Evolutionary conservation across 2,113 vertebrate genomes (phyloP).

Genomic region (Amphiprion percula): DNA sequence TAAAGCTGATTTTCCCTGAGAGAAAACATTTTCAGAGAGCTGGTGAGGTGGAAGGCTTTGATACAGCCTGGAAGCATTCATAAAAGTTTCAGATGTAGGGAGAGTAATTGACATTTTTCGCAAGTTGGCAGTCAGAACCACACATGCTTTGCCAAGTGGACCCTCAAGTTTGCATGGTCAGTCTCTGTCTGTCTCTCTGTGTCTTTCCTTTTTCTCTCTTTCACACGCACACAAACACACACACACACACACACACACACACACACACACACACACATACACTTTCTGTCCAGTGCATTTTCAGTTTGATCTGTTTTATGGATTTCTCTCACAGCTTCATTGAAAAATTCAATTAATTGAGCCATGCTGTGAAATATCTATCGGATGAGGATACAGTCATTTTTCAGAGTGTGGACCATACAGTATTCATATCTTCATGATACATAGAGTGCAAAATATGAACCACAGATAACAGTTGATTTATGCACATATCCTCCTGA

Average conservation of each 20-base stretch:
- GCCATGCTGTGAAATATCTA: constrained; percentile 68
- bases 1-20: constrained; percentile 75
- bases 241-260: background rate
- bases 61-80: constrained; percentile 80
- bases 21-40: constrained; percentile 76
- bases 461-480: constrained; percentile 61
- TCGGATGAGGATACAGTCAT: constrained; percentile 66
- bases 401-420: constrained; percentile 62
- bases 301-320: constrained; percentile 71
- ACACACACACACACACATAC: background rate
- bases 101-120: constrained; percentile 82
- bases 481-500: constrained; percentile 72
- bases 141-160: constrained; percentile 71
- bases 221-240: background rate
- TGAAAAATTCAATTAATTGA: constrained; percentile 77
- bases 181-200: constrained; percentile 36
- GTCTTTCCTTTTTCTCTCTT: background rate
- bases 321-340: constrained; percentile 69
- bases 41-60: constrained; percentile 78
- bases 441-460: constrained; percentile 58
- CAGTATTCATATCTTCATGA: constrained; percentile 62
- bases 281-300: constrained; percentile 39
- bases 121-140: constrained; percentile 78
- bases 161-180: constrained; percentile 70
- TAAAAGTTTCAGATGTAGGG: constrained; percentile 80